Conservation (phyloP, 2,888 invertebrate species). For the Folsomia manolachei region DNA sequence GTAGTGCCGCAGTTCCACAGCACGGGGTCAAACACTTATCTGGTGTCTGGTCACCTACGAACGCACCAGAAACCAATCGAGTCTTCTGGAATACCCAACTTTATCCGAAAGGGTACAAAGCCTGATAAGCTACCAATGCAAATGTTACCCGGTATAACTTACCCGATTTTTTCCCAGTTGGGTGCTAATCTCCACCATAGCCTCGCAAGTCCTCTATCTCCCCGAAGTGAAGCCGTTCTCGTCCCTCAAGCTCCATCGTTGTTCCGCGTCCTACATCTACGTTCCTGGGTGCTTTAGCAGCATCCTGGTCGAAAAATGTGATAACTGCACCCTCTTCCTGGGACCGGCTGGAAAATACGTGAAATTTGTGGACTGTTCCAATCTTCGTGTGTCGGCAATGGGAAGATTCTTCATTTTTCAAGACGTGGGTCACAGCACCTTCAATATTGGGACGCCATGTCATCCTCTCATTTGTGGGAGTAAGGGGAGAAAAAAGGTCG, state of each 20-base stretch:
- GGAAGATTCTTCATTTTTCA: constrained; percentile 30
- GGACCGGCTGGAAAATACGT: constrained; percentile 32
- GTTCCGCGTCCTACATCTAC: constrained; percentile 34
- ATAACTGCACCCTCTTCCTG: constrained; percentile 29
- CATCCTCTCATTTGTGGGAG: constrained; percentile 37
- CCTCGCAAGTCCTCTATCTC: constrained; percentile 31
- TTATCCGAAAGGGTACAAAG: constrained; percentile 27
- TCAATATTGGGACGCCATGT: constrained; percentile 30
- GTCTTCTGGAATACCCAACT: constrained; percentile 32
- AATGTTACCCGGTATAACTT: no score
- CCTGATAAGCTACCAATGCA: neutral
- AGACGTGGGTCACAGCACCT: constrained; percentile 22
- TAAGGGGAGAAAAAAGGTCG: constrained; percentile 28
- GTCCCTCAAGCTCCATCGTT: constrained; percentile 39
- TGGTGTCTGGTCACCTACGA: constrained; percentile 22
- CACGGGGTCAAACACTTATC: constrained; percentile 9
- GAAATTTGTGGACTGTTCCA: constrained; percentile 28
- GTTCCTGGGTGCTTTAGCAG: constrained; percentile 31
- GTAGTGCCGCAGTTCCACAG: constrained; percentile 29
- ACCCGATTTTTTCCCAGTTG: constrained; percentile 34
- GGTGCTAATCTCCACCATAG: constrained; percentile 34
- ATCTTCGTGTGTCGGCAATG: constrained; percentile 23
- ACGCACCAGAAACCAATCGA: constrained; percentile 20
- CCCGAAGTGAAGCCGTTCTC: constrained; percentile 18
- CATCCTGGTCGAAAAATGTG: constrained; percentile 37